These are phyloP conservation scores for Acromyrmex echinatior DNA, from an alignment of 1,140 invertebrate genomes.

Conservation along the genomic window DNA sequence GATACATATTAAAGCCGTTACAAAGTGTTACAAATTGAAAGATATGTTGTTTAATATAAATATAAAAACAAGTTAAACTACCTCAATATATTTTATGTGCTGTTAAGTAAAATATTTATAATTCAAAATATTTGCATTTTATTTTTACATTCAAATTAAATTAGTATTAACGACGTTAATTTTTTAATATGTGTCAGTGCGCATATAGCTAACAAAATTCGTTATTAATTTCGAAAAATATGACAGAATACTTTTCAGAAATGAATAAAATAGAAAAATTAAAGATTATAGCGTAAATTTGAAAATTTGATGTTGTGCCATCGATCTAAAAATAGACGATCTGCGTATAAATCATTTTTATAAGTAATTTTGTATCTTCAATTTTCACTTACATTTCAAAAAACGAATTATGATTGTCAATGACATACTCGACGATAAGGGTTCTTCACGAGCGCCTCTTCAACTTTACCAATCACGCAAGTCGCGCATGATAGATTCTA, in stretches of 20 bases:
- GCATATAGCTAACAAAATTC: too few species aligned
- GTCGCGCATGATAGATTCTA: constrained; percentile 34
- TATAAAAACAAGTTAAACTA: too few species aligned
- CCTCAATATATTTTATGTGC: too few species aligned
- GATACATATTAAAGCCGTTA: too few species aligned
- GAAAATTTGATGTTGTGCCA: not conserved
- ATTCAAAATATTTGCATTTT: too few species aligned
- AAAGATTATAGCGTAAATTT: not conserved
- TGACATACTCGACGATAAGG: not conserved
- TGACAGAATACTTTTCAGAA: not conserved
- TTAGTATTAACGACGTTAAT: too few species aligned
- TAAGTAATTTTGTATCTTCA: not conserved
- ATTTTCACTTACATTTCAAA: not conserved
- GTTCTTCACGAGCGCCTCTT: not conserved
- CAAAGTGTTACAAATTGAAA: too few species aligned
- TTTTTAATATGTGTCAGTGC: too few species aligned
- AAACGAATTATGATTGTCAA: not conserved
- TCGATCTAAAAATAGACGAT: not conserved
- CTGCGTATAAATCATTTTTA: not conserved
- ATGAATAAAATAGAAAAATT: not conserved
- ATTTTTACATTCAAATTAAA: too few species aligned
- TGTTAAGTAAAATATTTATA: too few species aligned
- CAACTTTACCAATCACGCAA: constrained; percentile 44
- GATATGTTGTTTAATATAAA: too few species aligned
- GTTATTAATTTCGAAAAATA: not conserved